phyloP scores from a whole-genome alignment of 2,888 invertebrate species.

The Eulithis prunata region DNA sequence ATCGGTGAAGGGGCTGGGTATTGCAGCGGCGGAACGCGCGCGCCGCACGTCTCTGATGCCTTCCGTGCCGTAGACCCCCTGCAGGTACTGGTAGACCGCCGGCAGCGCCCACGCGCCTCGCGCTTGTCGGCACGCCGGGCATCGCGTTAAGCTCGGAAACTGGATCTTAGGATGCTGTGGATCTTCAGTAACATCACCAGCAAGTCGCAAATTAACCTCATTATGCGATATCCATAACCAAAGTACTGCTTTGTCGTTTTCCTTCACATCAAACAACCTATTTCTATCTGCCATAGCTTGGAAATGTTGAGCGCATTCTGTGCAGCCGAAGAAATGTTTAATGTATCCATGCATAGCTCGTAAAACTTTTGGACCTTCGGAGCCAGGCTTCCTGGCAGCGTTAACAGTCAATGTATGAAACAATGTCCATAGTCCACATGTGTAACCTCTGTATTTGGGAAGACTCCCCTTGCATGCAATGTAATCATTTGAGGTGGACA shows the following conservation, averaged over 20 bases:
- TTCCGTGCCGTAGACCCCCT: slow-evolving; percentile 71
- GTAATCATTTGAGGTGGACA: slow-evolving; percentile 83
- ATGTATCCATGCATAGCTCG: slow-evolving; percentile 94
- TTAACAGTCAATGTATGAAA: slow-evolving; percentile 96
- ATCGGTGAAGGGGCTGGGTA: slow-evolving; percentile 84
- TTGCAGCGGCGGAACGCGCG: slow-evolving; percentile 51
- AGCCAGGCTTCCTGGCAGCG: slow-evolving; percentile 81
- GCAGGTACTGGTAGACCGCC: slow-evolving; percentile 86
- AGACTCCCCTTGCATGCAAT: slow-evolving; percentile 93
- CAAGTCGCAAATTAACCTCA: slow-evolving; percentile 93
- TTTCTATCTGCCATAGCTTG: slow-evolving; percentile 91
- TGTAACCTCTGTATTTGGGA: slow-evolving; percentile 91
- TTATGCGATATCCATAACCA: slow-evolving; percentile 99
- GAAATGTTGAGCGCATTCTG: slow-evolving; percentile 95
- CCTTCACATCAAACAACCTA: slow-evolving; percentile 87
- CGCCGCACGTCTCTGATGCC: slow-evolving; percentile 58
- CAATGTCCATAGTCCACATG: slow-evolving; percentile 97
- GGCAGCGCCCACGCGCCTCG: slow-evolving; percentile 86
- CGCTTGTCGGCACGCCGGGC: slow-evolving; percentile 86
- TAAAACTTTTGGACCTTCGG: slow-evolving; percentile 88
- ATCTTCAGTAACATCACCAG: slow-evolving; percentile 95
- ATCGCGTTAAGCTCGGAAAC: slow-evolving; percentile 90
- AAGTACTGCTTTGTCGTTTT: slow-evolving; percentile 90
- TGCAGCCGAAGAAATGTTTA: slow-evolving; percentile 96
- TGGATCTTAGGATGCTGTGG: slow-evolving; percentile 94